These are phyloP conservation scores for Cryptus viduatorius DNA, from an alignment of 2,888 invertebrate genomes.

Conservation along the genomic window DNA sequence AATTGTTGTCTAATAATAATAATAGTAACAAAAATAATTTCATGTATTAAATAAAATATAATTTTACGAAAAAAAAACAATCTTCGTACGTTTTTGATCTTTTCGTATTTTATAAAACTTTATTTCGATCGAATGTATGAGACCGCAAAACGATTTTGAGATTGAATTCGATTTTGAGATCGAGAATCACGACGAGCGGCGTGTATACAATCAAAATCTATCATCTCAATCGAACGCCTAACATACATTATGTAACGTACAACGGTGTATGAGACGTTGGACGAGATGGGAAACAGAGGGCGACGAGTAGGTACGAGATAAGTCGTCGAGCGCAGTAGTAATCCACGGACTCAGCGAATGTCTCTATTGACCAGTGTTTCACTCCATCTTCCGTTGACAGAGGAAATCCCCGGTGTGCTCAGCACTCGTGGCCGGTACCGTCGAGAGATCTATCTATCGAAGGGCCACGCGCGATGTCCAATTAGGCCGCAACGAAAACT, in stretches of 20 bases:
- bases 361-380: constrained; percentile 83
- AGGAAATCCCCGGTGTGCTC: constrained; percentile 81
- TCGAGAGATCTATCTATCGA: constrained; percentile 68
- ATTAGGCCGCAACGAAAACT: constrained; percentile 81
- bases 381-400: constrained; percentile 85
- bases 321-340: constrained; percentile 73
- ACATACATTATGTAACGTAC: neutral
- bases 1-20: too few relatives aligned
- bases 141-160: too few relatives aligned
- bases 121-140: too few relatives aligned
- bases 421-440: constrained; percentile 73
- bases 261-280: constrained; percentile 4
- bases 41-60: too few relatives aligned
- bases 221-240: constrained; percentile 11
- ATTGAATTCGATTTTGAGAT: neutral
- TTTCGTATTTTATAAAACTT: too few relatives aligned
- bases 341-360: constrained; percentile 83
- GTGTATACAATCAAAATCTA: constrained; percentile 27
- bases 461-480: constrained; percentile 74
- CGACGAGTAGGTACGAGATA: constrained; percentile 45
- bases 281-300: constrained; percentile 24
- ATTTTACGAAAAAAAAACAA: too few relatives aligned
- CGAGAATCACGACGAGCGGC: neutral
- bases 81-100: too few relatives aligned
- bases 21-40: too few relatives aligned